Percentiles rank a stretch among this genome's conserved stretches.
Evolutionary conservation across 1,140 invertebrate species (phyloP).

Genomic region (Geopemphigus sp.): DNA sequence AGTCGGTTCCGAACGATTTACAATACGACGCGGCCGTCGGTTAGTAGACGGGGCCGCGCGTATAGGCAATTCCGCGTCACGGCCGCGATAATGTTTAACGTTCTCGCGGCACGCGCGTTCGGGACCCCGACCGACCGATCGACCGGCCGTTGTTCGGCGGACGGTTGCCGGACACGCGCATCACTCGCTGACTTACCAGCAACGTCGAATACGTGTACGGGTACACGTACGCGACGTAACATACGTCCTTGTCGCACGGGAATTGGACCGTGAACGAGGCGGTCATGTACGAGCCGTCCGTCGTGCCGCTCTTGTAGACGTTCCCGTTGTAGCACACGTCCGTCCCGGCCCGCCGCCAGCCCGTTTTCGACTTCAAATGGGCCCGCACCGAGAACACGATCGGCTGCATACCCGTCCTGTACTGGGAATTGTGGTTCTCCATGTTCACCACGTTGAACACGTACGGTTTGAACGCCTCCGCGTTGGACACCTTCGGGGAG

Average conservation of each 20-base stretch:
- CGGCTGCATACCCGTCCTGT: conserved; percentile 90
- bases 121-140: too few relatives aligned
- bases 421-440: conserved; percentile 85
- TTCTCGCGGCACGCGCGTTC: too few relatives aligned
- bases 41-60: too few relatives aligned
- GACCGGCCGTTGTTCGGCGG: too few relatives aligned
- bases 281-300: conserved; percentile 69
- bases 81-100: too few relatives aligned
- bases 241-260: conserved; percentile 74
- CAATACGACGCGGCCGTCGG: too few relatives aligned
- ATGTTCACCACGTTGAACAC: conserved; percentile 90
- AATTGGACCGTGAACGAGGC: conserved; percentile 81
- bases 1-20: too few relatives aligned
- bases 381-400: conserved; percentile 82
- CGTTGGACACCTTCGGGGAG: conserved; percentile 61
- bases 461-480: conserved; percentile 70
- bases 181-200: too few relatives aligned
- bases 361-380: conserved; percentile 63
- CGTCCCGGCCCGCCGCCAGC: conserved; percentile 72
- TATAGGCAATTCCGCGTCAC: too few relatives aligned
- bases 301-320: conserved; percentile 62
- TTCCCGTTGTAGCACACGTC: conserved; percentile 82
- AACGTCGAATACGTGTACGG: conserved; percentile 84
- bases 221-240: conserved; percentile 88
- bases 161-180: too few relatives aligned